Evolutionary conservation across 2,888 invertebrate species (phyloP).

Genomic region (Acanthosepion pharaonis): DNA sequence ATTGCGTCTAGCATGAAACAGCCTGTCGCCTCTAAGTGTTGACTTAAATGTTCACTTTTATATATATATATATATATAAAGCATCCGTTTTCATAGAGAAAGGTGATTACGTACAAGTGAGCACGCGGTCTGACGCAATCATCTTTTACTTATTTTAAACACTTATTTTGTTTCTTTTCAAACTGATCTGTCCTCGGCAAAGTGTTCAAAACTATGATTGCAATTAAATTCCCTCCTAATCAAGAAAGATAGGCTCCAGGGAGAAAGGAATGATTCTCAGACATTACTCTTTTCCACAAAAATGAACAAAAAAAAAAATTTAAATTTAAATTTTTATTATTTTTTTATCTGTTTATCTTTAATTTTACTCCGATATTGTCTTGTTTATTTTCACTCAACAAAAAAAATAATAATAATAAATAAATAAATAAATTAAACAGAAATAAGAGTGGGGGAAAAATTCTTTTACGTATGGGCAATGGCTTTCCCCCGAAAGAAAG

Average conservation of each 20-base stretch:
- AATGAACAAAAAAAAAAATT: not conserved
- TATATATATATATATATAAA: not conserved
- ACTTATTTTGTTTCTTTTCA: not conserved
- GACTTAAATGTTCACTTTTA: no score
- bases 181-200: not conserved
- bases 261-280: not conserved
- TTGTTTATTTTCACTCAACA: not conserved
- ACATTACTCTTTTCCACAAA: not conserved
- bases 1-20: no score
- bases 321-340: not conserved
- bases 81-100: not conserved
- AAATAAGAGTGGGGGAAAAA: not conserved
- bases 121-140: not conserved
- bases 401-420: not conserved
- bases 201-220: not conserved
- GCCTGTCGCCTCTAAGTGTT: no score
- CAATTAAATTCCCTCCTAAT: not conserved
- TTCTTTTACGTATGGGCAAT: not conserved
- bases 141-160: not conserved
- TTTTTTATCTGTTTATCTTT: not conserved
- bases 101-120: no score
- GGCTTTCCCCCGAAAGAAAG: not conserved
- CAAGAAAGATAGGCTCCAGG: constrained; percentile 13
- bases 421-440: not conserved
- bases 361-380: not conserved